Evolutionary conservation across 1,140 invertebrate species (phyloP).

Genomic region (Chelonus insularis): DNA sequence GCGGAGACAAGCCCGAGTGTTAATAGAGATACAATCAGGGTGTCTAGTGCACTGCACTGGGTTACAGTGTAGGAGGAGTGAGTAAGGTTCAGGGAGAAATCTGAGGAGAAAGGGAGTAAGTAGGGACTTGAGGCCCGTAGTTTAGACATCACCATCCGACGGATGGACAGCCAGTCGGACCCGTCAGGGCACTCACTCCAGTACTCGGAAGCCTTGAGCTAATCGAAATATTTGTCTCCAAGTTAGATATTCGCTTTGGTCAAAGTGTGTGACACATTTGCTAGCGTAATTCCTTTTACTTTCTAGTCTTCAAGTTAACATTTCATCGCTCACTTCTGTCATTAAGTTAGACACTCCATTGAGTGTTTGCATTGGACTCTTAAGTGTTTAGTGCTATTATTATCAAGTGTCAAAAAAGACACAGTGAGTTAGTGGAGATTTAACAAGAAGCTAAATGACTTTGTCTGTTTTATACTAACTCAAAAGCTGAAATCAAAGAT

Average conservation of each 20-base stretch:
- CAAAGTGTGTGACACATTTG: too few relatives aligned
- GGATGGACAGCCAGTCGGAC: slow-evolving; percentile 61
- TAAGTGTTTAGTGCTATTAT: not conserved
- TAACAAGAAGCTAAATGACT: too few relatives aligned
- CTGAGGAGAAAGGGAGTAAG: slow-evolving; percentile 48
- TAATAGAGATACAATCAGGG: slow-evolving; percentile 62
- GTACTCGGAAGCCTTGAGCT: slow-evolving; percentile 50
- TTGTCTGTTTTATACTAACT: too few relatives aligned
- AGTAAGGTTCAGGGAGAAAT: slow-evolving; percentile 18
- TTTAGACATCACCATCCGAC: slow-evolving; percentile 61
- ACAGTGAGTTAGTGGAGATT: not conserved
- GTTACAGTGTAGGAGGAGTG: slow-evolving; percentile 51
- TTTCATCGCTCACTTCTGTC: too few relatives aligned
- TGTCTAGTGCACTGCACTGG: slow-evolving; percentile 53
- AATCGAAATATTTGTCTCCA: slow-evolving; percentile 27
- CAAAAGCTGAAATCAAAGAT: too few relatives aligned
- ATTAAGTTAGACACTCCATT: too few relatives aligned
- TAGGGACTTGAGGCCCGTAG: slow-evolving; percentile 54
- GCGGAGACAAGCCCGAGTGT: slow-evolving; percentile 47
- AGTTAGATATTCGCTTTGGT: too few relatives aligned
- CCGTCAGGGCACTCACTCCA: slow-evolving; percentile 57
- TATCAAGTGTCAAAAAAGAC: not conserved
- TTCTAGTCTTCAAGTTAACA: too few relatives aligned
- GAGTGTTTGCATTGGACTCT: too few relatives aligned
- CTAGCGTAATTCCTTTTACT: too few relatives aligned